These are phyloP conservation scores for Leptinotarsa peninsularis DNA, from an alignment of 2,888 invertebrate genomes.

Conservation along the genomic window DNA sequence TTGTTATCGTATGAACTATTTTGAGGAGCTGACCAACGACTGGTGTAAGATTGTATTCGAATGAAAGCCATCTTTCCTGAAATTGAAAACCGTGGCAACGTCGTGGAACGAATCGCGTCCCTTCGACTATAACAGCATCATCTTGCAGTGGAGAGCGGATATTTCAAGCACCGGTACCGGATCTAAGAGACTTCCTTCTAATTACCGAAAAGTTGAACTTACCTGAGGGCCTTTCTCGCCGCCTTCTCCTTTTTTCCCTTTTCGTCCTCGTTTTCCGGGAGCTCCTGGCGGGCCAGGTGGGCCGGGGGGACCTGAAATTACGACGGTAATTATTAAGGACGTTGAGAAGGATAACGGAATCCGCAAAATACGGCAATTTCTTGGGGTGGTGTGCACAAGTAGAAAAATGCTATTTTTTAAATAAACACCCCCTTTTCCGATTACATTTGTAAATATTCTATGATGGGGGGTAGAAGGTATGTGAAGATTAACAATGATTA, in stretches of 20 bases:
- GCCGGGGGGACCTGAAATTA: slow-evolving; percentile 69
- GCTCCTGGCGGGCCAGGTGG: slow-evolving; percentile 84
- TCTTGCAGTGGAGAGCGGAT: slow-evolving; percentile 6
- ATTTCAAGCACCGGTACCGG: slow-evolving; percentile 16
- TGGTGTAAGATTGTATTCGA: too few species aligned
- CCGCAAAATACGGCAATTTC: not conserved
- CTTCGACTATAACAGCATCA: not conserved
- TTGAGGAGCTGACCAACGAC: too few species aligned
- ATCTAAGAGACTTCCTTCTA: slow-evolving; percentile 17
- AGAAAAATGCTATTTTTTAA: too few species aligned
- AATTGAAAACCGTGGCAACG: too few species aligned
- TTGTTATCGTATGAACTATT: too few species aligned
- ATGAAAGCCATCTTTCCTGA: too few species aligned
- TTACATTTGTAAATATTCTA: too few species aligned
- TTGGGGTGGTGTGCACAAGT: too few species aligned
- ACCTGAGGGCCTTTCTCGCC: slow-evolving; percentile 86
- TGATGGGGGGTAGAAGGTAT: too few species aligned
- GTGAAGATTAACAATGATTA: too few species aligned
- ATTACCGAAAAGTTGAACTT: slow-evolving; percentile 65
- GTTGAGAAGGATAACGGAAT: not conserved
- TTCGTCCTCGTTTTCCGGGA: slow-evolving; percentile 88
- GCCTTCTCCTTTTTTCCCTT: slow-evolving; percentile 88
- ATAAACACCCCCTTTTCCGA: too few species aligned
- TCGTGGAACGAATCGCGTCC: not conserved
- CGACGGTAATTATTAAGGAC: slow-evolving; percentile 9